A percentile compares a stretch with the other conserved stretches of the same genome.
Conservation (phyloP, 1,140 invertebrate species). For the Ectropis grisescens region DNA sequence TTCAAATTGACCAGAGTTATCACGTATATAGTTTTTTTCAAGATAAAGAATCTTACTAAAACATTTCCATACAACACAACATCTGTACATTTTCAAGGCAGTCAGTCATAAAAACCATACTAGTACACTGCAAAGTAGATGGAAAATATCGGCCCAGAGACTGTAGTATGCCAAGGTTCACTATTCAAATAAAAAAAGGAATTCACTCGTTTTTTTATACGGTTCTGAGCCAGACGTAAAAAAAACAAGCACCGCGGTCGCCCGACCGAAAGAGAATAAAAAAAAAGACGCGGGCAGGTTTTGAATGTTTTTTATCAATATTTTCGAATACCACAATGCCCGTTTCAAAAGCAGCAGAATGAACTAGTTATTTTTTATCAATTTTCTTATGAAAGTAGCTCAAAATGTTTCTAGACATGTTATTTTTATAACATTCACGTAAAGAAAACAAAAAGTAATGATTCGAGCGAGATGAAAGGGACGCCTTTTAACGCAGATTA, state of each 20-base stretch:
- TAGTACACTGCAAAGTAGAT: no score
- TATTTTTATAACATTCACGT: constrained; percentile 52
- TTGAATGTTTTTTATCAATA: constrained; percentile 50
- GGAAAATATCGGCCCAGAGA: neutral
- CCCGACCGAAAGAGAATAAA: constrained; percentile 30
- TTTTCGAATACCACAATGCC: no score
- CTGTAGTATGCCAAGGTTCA: constrained; percentile 32
- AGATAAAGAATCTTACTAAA: no score
- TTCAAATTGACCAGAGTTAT: no score
- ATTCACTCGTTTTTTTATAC: constrained; percentile 50
- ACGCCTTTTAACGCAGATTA: constrained; percentile 8
- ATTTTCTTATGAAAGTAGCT: no score
- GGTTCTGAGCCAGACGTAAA: constrained; percentile 59
- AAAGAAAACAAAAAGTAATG: constrained; percentile 65
- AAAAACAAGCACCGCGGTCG: constrained; percentile 47
- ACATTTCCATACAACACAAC: no score
- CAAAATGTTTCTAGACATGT: constrained; percentile 11
- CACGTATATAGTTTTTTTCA: no score
- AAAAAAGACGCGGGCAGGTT: constrained; percentile 65
- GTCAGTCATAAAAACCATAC: no score
- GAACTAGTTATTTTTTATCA: no score
- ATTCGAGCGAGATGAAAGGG: constrained; percentile 25
- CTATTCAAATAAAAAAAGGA: constrained; percentile 43
- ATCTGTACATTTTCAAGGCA: no score
- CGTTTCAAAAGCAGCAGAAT: no score